phyloP scores from a whole-genome alignment of 2,797 vertebrate species.

The Esox masquinongy region DNA sequence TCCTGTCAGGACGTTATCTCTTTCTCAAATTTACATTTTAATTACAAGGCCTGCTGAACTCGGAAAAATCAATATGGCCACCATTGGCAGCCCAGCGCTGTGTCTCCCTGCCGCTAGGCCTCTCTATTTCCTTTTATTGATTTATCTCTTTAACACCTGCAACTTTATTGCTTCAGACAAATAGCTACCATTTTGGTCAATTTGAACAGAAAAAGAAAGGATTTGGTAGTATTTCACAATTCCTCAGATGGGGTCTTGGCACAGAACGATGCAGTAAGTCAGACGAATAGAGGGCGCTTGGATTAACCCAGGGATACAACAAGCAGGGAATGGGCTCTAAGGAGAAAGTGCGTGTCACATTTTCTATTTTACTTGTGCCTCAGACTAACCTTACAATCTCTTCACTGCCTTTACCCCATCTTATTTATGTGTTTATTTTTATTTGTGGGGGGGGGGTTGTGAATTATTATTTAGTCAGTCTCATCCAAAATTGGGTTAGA shows the following conservation, averaged over 20 bases:
- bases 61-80: constrained; percentile 92
- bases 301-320: constrained; percentile 31
- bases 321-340: not conserved
- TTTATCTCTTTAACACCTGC: constrained; percentile 78
- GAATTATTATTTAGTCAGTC: not conserved
- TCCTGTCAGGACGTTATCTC: constrained; percentile 98
- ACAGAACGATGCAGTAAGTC: constrained; percentile 41
- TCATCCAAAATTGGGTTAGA: not conserved
- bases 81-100: constrained; percentile 75
- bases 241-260: constrained; percentile 30
- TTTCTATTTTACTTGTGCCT: not conserved
- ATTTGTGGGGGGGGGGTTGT: not conserved
- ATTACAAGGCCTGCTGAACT: constrained; percentile 98
- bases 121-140: constrained; percentile 83
- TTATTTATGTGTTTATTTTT: not conserved
- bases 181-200: constrained; percentile 79
- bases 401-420: not conserved
- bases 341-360: not conserved
- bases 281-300: constrained; percentile 26
- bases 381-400: not conserved
- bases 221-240: constrained; percentile 63
- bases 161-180: constrained; percentile 83
- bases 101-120: constrained; percentile 54
- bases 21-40: constrained; percentile 99
- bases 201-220: constrained; percentile 76